phyloP scores from a whole-genome alignment of 2,113 vertebrate species.

The Hucho hucho region DNA sequence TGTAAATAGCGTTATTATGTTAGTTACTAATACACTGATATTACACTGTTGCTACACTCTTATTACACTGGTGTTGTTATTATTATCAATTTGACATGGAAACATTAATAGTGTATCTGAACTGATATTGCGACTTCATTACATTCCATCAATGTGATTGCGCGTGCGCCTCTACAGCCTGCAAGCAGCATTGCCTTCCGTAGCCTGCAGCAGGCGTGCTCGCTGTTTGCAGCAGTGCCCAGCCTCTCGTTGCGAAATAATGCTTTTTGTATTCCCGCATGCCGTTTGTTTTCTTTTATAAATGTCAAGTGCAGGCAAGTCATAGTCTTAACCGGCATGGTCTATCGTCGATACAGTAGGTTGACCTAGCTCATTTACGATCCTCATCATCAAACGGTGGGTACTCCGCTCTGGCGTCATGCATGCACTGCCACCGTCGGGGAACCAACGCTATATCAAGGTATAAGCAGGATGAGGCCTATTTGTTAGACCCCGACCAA shows the following conservation, averaged over 20 bases:
- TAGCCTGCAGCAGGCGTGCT: conserved; percentile 76
- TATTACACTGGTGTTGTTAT: too few relatives aligned
- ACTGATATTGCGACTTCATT: conserved; percentile 53
- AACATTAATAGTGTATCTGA: not conserved
- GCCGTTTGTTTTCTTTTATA: conserved; percentile 26
- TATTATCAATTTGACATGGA: not conserved
- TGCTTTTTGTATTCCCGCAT: conserved; percentile 61
- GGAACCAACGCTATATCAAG: conserved; percentile 67
- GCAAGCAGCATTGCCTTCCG: too few relatives aligned
- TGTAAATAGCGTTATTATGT: too few relatives aligned
- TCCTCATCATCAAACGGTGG: conserved; percentile 49
- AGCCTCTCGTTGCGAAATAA: conserved; percentile 61
- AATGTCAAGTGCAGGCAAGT: conserved; percentile 32
- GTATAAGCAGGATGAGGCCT: conserved; percentile 81
- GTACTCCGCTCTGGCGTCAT: conserved; percentile 67
- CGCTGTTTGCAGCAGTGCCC: conserved; percentile 76
- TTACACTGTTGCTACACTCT: too few relatives aligned
- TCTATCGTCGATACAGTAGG: conserved; percentile 54
- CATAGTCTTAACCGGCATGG: conserved; percentile 61
- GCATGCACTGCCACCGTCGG: conserved; percentile 72
- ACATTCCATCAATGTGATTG: conserved; percentile 57
- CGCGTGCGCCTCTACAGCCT: conserved; percentile 73
- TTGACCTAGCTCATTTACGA: conserved; percentile 62
- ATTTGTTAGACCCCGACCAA: conserved; percentile 75
- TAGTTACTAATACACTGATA: too few relatives aligned